Evolutionary conservation across 30 jellyfish, hydroid and myxozoan genomes (phyloP), one percentile per base, ranked within the genome.

Genomic region (Aurelia aurita): DNA sequence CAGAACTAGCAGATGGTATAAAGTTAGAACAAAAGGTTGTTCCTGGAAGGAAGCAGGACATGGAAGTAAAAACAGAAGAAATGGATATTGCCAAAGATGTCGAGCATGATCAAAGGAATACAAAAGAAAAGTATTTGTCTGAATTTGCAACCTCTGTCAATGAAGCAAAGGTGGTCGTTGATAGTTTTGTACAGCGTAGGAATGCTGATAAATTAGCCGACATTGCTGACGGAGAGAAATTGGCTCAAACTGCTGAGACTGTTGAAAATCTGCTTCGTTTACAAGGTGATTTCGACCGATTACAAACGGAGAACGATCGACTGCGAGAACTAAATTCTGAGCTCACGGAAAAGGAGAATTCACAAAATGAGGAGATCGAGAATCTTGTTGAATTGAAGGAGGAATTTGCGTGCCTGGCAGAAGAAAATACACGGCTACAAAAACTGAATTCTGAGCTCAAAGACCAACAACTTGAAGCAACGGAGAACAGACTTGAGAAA

Each of bases 91-190:
- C 47, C 39, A 60, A 65, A 18, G 35, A 12, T 51, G 35, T 6
- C 6, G 29, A 72, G 43, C 35, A 71, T 49, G 71, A 20, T 31
- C 22, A 28, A 54, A 58, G 34, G 53, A 26, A 3, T 29, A 6
- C 67, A 1, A 77, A 58, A 0, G 78, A 34, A 54, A 34, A 26
- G 65, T 21, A 8, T 3, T 23, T 34, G 3, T 14, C 35, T 14
- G 83, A 49, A 15, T 65, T 80, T 46, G 82, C 45, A 45, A 39
- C 44, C 20, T 20, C 74, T 18, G 51, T 80, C 21, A 29, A 13
- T 21, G 66, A 66, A 22, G 90, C 90, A 3, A 80, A 80, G 32
- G 11, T 29, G 0, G 61, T 62, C 26, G 61, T 80, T 67, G 90
- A 80, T 11, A 67, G 47, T 51, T 57, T 39, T 49, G 4, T 80